These are phyloP conservation scores for Biston betularia DNA, from an alignment of 2,888 invertebrate species.

Conservation along the genomic window DNA sequence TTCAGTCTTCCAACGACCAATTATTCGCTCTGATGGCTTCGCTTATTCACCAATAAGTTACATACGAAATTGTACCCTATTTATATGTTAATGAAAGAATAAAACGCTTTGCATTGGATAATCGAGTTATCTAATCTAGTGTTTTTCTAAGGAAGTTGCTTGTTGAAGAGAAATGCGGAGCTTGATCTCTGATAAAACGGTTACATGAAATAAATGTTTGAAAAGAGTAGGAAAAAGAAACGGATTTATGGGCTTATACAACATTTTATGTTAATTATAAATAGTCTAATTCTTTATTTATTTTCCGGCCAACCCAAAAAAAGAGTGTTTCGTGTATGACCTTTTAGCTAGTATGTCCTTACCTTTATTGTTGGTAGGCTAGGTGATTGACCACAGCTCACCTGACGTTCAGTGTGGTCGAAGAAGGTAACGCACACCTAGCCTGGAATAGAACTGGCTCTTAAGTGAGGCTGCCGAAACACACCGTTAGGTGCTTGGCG, in stretches of 20 bases:
- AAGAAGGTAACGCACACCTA: too few relatives aligned
- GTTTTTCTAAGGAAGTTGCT: constrained; percentile 34
- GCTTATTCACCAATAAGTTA: constrained; percentile 24
- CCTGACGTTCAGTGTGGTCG: too few relatives aligned
- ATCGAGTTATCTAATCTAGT: constrained; percentile 47
- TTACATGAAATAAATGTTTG: constrained; percentile 3
- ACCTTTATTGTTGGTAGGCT: too few relatives aligned
- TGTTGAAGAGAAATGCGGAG: constrained; percentile 23
- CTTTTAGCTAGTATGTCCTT: too few relatives aligned
- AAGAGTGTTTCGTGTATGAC: too few relatives aligned
- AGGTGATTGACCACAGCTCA: too few relatives aligned
- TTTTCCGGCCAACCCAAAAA: too few relatives aligned
- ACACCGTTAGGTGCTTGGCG: too few relatives aligned
- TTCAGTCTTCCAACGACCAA: constrained; percentile 28
- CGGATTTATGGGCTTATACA: neutral
- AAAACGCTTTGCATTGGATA: constrained; percentile 35
- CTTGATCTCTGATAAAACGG: constrained; percentile 15
- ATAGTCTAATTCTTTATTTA: too few relatives aligned
- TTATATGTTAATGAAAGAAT: constrained; percentile 37
- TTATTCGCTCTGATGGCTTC: constrained; percentile 47
- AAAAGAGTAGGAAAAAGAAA: neutral
- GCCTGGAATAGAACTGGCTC: too few relatives aligned
- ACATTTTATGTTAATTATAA: too few relatives aligned
- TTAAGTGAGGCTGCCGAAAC: too few relatives aligned
- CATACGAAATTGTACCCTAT: constrained; percentile 37